phyloP scores from a whole-genome alignment of 2,797 vertebrate species.

The Dicrostonyx torquatus region DNA sequence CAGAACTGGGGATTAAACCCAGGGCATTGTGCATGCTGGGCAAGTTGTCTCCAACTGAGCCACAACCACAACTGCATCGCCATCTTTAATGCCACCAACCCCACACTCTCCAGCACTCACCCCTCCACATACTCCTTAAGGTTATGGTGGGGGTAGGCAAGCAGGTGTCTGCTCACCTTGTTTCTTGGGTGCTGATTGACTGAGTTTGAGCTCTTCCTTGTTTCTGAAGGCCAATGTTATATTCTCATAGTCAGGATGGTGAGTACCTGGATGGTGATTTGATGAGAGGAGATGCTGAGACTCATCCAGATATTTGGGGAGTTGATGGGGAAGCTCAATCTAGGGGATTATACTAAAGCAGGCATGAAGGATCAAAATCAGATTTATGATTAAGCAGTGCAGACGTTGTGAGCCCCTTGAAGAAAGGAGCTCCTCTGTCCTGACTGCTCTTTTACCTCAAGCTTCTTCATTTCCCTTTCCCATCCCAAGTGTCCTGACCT shows the following conservation, averaged over 20 bases:
- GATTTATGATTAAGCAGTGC: not conserved
- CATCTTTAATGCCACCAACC: not conserved
- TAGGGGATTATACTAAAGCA: not conserved
- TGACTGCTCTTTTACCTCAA: not conserved
- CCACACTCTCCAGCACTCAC: not conserved
- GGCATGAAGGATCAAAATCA: not conserved
- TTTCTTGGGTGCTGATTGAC: not conserved
- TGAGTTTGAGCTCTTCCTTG: not conserved
- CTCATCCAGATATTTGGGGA: not conserved
- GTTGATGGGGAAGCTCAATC: not conserved
- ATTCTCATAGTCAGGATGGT: slow-evolving; percentile 70
- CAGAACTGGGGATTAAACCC: not conserved
- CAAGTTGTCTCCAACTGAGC: not conserved
- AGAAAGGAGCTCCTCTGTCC: not conserved
- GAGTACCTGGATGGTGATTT: slow-evolving; percentile 13
- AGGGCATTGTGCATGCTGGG: not conserved
- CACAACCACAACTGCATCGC: not conserved
- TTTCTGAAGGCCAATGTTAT: slow-evolving; percentile 59
- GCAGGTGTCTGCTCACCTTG: not conserved
- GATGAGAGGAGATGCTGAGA: not conserved
- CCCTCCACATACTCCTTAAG: not conserved
- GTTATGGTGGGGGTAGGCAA: no score
- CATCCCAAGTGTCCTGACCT: slow-evolving; percentile 34
- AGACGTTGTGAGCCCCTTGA: not conserved
- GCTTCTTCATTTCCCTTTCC: not conserved